Evolutionary conservation across 1,140 invertebrate species (phyloP), one percentile per base, ranked within the genome.

Genomic region (Ephestia elutella): DNA sequence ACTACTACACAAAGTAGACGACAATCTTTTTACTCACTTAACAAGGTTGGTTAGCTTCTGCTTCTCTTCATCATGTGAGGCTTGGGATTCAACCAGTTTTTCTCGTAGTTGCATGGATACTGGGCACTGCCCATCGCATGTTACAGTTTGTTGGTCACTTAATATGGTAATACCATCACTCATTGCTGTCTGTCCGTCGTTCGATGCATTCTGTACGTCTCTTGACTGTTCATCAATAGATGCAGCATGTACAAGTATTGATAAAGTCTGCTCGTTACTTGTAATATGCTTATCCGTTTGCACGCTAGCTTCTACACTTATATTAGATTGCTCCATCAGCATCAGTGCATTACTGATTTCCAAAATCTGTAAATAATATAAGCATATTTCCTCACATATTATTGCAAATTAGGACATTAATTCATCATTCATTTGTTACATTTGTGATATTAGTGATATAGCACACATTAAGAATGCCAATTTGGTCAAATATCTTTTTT

Each of bases 31-130:
- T 56, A 60, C 64, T 70, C 61, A 80, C 80, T 69, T 78, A 19
- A 80, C 68, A 0, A 80, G 58, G 38, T 48, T 58, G 1, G 70
- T 63, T 11, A 78, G 67, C 56, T 73, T 76, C 11, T 62, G 58
- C 35, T 72, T 78, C 19, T 84, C 79, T 0, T 69, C 63, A 2
- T 68, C 62, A 17, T 78, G 67, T 7, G 53, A 62, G 4, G 62
- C 61, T 20, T 72, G 62, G 1, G 56, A 25, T 7, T 64, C 61
- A 0, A 21, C 15, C 9, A 73, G 56, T 49, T 67, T 54, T 18
- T 53, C 2, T 25, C 21, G 7, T 25, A 53, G n/a, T 53, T 44
- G 13, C 5, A 5, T 15, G 0, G 38, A n/a, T 44, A 44, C 7
- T 2, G 5, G 13, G 15, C 38, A 44, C 5, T 17, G 38, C 49